Base-by-base conservation (phyloP, 2,113 vertebrate species). In the Sinocyclocheilus grahami region DNA sequence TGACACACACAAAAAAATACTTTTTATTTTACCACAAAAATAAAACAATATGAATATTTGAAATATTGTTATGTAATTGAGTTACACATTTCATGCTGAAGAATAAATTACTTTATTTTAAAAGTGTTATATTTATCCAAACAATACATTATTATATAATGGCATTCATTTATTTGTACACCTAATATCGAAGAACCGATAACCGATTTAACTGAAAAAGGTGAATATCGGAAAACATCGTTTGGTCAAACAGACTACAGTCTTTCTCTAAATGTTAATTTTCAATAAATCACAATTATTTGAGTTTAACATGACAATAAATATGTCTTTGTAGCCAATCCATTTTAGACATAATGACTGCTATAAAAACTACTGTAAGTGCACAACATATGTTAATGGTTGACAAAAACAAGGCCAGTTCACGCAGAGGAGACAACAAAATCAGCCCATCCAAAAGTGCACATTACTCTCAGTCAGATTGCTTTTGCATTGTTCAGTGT, bases 401-500 rank as follows among this genome's bases (percentile, higher is more conserved):
- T 58, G 77, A 83, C 69, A 83, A 86, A 85, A 89, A 86, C 72
- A 87, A 78, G 72, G 18, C 24, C 86, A 83, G 83, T 84, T 79
- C 83, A 85, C 48, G 11, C 30, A 8, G 60, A 84, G 81, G 69
- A 86, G 74, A 85, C 22, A 63, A 86, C 37, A 86, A 76, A 88
- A 86, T 84, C 78, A 79, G 83, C 75, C 83, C 87, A 82, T 80
- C 86, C 74, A 83, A 81, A 89, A 91, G 81, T 58, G 85, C 86
- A 86, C 83, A 84, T 89, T 90, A 86, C 87, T 87, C 86, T 86
- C 80, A 22, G 46, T 75, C 30, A 63, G 67, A 85, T 82, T 88
- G 58, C 55, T 42, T 51, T 86, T 53, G 65, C 53, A 85, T 90
- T 89, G 87, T 89, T 78, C 84, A 18, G 48, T 69, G 11, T 84